Conservation (phyloP, 2,113 vertebrate genomes). For the Corythaixoides concolor region DNA sequence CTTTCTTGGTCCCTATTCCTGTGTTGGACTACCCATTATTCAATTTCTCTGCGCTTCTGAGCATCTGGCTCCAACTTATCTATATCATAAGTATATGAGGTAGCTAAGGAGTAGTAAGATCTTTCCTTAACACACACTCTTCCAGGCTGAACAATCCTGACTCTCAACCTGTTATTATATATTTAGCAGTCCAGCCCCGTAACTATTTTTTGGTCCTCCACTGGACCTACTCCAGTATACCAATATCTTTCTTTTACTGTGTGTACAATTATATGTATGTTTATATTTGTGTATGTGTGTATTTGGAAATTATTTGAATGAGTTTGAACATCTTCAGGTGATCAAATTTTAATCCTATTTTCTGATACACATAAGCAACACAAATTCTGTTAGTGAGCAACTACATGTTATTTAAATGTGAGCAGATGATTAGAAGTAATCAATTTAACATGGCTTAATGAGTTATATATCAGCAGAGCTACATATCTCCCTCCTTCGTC, state of each 20-base stretch:
- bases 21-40: not conserved
- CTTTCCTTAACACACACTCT: not conserved
- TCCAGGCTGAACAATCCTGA: not conserved
- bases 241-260: not conserved
- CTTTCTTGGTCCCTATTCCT: not conserved
- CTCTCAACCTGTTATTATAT: not conserved
- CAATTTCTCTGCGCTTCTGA: not conserved
- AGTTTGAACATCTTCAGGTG: not conserved
- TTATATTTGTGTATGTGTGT: not conserved
- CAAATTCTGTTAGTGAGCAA: not conserved
- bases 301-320: not conserved
- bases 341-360: not conserved
- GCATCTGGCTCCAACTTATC: not conserved
- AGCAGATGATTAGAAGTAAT: not conserved
- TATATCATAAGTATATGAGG: accelerated
- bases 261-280: not conserved
- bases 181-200: accelerated
- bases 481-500: not conserved
- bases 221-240: not conserved
- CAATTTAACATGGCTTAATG: not conserved
- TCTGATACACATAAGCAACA: not conserved
- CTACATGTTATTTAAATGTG: not conserved
- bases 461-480: not conserved
- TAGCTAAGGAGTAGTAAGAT: not conserved
- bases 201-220: not conserved